A percentile compares a stretch with the other conserved stretches of the same genome.
Evolutionary conservation across 2,113 vertebrate species (phyloP).

Genomic region (Orthonyx spaldingii): DNA sequence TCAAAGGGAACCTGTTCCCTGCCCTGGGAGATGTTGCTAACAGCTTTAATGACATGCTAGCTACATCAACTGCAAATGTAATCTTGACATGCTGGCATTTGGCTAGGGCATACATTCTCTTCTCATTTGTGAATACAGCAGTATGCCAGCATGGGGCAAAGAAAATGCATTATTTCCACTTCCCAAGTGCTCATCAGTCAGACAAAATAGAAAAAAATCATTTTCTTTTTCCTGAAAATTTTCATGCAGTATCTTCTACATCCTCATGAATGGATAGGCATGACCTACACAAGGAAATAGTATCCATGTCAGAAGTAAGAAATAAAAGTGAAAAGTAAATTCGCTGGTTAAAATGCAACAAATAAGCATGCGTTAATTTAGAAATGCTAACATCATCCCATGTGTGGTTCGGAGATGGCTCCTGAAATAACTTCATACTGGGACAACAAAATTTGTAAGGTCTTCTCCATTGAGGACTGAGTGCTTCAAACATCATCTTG

Average conservation of each 20-base stretch:
- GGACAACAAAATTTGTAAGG: neutral
- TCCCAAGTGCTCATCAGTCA: neutral
- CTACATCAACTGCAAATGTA: neutral
- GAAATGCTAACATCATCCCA: neutral
- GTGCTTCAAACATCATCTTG: neutral
- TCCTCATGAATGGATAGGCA: neutral
- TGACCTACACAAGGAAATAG: neutral
- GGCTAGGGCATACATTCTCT: neutral
- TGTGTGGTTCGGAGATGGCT: neutral
- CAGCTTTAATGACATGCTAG: neutral
- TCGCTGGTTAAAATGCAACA: neutral
- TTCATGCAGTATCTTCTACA: neutral
- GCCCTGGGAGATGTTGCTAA: neutral
- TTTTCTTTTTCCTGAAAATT: neutral
- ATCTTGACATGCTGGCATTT: neutral
- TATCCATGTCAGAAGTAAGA: neutral
- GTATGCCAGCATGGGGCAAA: neutral
- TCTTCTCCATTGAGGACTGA: neutral
- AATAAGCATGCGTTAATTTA: neutral
- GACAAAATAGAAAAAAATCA: neutral
- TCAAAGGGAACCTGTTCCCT: neutral
- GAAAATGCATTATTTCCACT: neutral
- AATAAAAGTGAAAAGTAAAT: neutral
- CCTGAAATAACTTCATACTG: neutral
- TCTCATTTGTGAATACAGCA: neutral